phyloP scores from a whole-genome alignment of 2,888 invertebrate species.

The Leptinotarsa peninsularis region DNA sequence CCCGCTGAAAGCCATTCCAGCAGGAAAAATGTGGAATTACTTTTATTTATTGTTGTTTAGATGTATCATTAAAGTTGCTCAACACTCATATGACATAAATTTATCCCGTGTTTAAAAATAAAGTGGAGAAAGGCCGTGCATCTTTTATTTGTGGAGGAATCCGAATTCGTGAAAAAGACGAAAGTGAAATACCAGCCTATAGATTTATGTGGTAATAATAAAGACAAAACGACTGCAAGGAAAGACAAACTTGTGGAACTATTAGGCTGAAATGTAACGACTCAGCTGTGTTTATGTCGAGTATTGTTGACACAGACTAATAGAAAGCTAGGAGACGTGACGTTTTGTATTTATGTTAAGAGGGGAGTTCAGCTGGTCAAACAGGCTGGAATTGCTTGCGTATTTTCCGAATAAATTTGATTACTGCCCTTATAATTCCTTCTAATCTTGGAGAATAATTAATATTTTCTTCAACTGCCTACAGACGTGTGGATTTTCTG shows the following conservation, averaged over 20 bases:
- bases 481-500: neutral
- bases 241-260: slow-evolving; percentile 50
- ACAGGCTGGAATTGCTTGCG: slow-evolving; percentile 46
- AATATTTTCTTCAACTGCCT: neutral
- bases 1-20: slow-evolving; percentile 33
- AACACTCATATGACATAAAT: slow-evolving; percentile 38
- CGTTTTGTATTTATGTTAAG: slow-evolving; percentile 56
- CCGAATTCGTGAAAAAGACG: slow-evolving; percentile 18
- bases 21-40: slow-evolving; percentile 37
- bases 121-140: slow-evolving; percentile 28
- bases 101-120: slow-evolving; percentile 33
- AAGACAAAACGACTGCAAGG: slow-evolving; percentile 45
- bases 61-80: slow-evolving; percentile 37
- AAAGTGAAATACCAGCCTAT: slow-evolving; percentile 35
- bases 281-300: slow-evolving; percentile 52
- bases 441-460: neutral
- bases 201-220: slow-evolving; percentile 46
- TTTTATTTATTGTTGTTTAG: slow-evolving; percentile 41
- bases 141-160: slow-evolving; percentile 30
- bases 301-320: slow-evolving; percentile 58
- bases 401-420: slow-evolving; percentile 25
- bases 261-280: slow-evolving; percentile 50
- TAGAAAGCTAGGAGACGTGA: slow-evolving; percentile 55
- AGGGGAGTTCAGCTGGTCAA: slow-evolving; percentile 60
- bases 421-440: neutral